Evolutionary conservation across 2,113 vertebrate species (phyloP).

Genomic region (Pollachius pollachius): DNA sequence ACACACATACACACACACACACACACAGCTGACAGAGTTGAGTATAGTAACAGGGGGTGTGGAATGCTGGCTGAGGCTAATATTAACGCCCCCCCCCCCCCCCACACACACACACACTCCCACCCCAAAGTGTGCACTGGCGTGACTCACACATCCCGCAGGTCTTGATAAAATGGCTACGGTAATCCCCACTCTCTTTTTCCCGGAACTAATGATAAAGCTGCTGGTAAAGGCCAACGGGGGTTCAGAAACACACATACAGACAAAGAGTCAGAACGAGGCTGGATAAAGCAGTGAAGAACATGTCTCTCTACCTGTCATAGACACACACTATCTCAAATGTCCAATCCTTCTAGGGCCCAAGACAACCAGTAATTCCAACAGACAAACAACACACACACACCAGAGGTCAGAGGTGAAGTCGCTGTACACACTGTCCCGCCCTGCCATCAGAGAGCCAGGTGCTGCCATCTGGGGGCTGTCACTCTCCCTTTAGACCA

Average conservation of each 20-base stretch:
- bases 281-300: constrained; percentile 45
- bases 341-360: constrained; percentile 17
- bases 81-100: constrained; percentile 67
- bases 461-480: constrained; percentile 60
- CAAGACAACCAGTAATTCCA: constrained; percentile 25
- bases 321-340: constrained; percentile 18
- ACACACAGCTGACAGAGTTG: constrained; percentile 65
- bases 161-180: constrained; percentile 37
- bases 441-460: constrained; percentile 37
- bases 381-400: constrained; percentile 21
- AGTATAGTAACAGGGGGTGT: constrained; percentile 68
- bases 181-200: constrained; percentile 51
- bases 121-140: constrained; percentile 41
- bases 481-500: constrained; percentile 49
- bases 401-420: constrained; percentile 17
- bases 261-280: constrained; percentile 38
- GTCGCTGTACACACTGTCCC: constrained; percentile 1
- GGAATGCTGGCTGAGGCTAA: constrained; percentile 71
- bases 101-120: constrained; percentile 13
- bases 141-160: constrained; percentile 65
- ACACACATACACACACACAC: constrained; percentile 18
- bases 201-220: constrained; percentile 13
- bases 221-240: constrained; percentile 22
- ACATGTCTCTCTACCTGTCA: constrained; percentile 50
- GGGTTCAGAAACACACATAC: constrained; percentile 32